Evolutionary conservation across 2,888 invertebrate genomes (phyloP).

Genomic region (Idaea dimidiata): DNA sequence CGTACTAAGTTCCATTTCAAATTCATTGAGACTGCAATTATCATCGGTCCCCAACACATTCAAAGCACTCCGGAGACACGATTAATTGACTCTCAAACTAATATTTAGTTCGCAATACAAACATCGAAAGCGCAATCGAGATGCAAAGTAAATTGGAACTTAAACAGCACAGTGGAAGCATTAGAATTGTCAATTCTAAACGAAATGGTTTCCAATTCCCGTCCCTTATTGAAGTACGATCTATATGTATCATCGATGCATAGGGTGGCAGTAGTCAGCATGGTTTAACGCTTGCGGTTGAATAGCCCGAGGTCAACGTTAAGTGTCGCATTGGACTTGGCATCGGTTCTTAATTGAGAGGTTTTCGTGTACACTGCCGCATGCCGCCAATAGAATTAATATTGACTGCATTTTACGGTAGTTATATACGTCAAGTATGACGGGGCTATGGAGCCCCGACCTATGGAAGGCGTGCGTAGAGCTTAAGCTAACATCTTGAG

Average conservation of each 20-base stretch:
- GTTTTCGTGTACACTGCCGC: constrained; percentile 46
- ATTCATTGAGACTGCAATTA: constrained; percentile 20
- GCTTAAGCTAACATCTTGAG: too few relatives aligned
- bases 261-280: constrained; percentile 56
- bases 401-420: constrained; percentile 22
- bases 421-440: too few relatives aligned
- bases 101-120: constrained; percentile 40
- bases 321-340: constrained; percentile 68
- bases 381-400: constrained; percentile 30
- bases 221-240: constrained; percentile 58
- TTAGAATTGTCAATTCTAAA: constrained; percentile 38
- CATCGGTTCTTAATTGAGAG: constrained; percentile 62
- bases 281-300: constrained; percentile 70
- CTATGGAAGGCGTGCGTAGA: too few relatives aligned
- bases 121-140: constrained; percentile 32
- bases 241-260: constrained; percentile 54
- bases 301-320: constrained; percentile 70
- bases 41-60: constrained; percentile 45
- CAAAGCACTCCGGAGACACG: constrained; percentile 43
- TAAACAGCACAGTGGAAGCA: constrained; percentile 33
- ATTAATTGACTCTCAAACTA: constrained; percentile 61
- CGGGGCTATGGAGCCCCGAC: too few relatives aligned
- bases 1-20: background rate
- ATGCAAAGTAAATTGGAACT: constrained; percentile 42
- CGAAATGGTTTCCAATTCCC: constrained; percentile 38